Evolutionary conservation across 2,888 invertebrate genomes (phyloP).

Genomic region (Plusia festucae): DNA sequence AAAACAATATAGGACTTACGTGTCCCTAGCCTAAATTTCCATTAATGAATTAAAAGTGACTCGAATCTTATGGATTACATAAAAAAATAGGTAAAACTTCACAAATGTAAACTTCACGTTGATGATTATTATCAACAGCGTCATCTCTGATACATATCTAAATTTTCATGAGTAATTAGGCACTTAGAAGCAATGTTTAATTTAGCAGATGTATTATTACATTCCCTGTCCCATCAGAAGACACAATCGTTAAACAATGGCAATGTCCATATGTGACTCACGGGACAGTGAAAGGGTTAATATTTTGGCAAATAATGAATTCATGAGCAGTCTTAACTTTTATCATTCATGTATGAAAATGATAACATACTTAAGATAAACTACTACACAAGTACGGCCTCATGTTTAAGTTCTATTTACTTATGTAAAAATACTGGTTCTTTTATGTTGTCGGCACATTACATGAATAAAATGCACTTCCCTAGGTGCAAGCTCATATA

Average conservation of each 20-base stretch:
- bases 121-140: neutral
- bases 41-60: too few species aligned
- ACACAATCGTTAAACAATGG: too few species aligned
- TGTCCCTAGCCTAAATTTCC: neutral
- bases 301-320: constrained; percentile 1
- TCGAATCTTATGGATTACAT: too few species aligned
- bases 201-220: too few species aligned
- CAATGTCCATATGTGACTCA: too few species aligned
- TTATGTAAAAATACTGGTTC: neutral
- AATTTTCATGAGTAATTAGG: neutral
- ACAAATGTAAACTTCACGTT: too few species aligned
- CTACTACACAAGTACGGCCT: neutral
- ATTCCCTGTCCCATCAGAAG: too few species aligned
- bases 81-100: too few species aligned
- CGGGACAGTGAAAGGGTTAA: too few species aligned
- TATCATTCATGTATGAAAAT: neutral
- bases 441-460: neutral
- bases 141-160: neutral
- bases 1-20: neutral
- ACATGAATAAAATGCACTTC: neutral
- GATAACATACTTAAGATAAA: neutral
- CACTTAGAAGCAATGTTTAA: constrained; percentile 1
- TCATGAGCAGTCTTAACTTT: neutral
- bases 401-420: neutral
- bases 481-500: too few species aligned